A percentile compares a stretch with the other conserved stretches of the same genome.
These are phyloP conservation scores for Diarsia rubi DNA, from an alignment of 2,888 invertebrate genomes.

Conservation along the genomic window DNA sequence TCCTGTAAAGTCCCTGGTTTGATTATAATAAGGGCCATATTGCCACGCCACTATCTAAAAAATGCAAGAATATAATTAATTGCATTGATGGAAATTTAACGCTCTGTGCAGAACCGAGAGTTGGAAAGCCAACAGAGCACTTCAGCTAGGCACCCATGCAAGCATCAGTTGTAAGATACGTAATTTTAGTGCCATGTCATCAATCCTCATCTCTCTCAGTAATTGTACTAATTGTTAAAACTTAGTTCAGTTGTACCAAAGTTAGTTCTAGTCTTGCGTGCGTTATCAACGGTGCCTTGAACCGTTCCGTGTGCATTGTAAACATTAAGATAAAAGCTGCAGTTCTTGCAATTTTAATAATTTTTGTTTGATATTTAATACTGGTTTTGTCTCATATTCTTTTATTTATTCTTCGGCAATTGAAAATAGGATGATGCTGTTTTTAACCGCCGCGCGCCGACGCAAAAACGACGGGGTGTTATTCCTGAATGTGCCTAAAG, in stretches of 20 bases:
- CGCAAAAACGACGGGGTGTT: no score
- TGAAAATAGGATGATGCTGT: background rate
- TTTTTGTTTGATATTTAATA: constrained; percentile 9
- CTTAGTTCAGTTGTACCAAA: constrained; percentile 25
- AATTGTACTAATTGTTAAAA: constrained; percentile 32
- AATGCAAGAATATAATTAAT: background rate
- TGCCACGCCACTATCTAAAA: background rate
- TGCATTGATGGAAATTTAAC: background rate
- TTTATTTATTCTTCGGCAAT: constrained; percentile 3
- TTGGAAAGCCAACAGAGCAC: background rate
- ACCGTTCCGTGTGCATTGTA: constrained; percentile 50
- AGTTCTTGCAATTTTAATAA: constrained; percentile 18
- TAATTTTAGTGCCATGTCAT: background rate
- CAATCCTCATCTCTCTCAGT: background rate
- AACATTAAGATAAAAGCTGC: constrained; percentile 54
- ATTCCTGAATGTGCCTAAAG: background rate
- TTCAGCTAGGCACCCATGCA: background rate
- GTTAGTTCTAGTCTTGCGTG: constrained; percentile 37
- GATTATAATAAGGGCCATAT: background rate
- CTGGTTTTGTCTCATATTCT: background rate
- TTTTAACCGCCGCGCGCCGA: no score
- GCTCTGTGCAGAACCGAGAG: background rate
- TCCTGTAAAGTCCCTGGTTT: constrained; percentile 1
- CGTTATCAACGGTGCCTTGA: constrained; percentile 61
- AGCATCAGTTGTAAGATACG: background rate